A percentile compares a stretch with the other conserved stretches of the same genome.
Conservation (phyloP, 2,888 invertebrate genomes). For the Apodemia hepburni region DNA sequence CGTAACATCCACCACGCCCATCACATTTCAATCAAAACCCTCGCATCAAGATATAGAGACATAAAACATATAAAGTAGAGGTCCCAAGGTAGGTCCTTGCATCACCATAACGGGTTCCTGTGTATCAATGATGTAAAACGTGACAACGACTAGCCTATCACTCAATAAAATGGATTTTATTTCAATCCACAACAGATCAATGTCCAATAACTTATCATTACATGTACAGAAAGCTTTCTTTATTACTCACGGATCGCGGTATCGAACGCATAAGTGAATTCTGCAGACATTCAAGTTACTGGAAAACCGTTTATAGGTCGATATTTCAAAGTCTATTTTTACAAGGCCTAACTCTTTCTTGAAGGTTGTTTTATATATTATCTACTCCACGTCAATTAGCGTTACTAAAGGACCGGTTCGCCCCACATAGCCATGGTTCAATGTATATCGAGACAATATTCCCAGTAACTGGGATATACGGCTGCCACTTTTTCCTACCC, state of each 20-base stretch:
- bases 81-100: constrained; percentile 48
- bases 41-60: constrained; percentile 48
- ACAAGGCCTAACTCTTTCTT: constrained; percentile 2
- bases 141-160: constrained; percentile 62
- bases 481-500: constrained; percentile 41
- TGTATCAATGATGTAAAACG: constrained; percentile 65
- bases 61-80: constrained; percentile 41
- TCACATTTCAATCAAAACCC: constrained; percentile 44
- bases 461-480: constrained; percentile 37
- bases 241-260: constrained; percentile 38
- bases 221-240: constrained; percentile 52
- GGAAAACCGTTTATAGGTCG: constrained; percentile 50
- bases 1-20: constrained; percentile 39
- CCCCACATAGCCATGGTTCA: constrained; percentile 45
- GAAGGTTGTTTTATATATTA: constrained; percentile 39
- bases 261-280: constrained; percentile 56
- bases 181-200: constrained; percentile 64
- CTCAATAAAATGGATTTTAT: constrained; percentile 75
- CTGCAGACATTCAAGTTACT: constrained; percentile 38
- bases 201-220: constrained; percentile 55
- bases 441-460: constrained; percentile 42
- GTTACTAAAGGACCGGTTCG: constrained; percentile 57
- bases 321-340: constrained; percentile 28
- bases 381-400: constrained; percentile 71
- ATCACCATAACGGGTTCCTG: constrained; percentile 48